Evolutionary conservation across 2,888 invertebrate genomes (phyloP), one percentile per base, ranked within the genome.

Genomic region (Stegana nigrithorax): DNA sequence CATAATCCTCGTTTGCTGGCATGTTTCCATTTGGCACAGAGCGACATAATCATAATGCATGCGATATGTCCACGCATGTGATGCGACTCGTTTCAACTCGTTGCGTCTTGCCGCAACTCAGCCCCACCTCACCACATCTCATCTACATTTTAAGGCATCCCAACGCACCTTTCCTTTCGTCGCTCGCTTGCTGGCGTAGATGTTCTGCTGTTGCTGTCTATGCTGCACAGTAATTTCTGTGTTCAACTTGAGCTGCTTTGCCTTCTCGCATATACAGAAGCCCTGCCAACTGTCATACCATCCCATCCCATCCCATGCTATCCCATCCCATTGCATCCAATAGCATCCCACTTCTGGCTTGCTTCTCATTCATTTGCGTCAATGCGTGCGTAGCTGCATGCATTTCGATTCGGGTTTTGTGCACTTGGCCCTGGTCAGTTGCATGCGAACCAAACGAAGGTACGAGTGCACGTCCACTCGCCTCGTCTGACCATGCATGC

Each of bases 41-140:
- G 53, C 32, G 68, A 69, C 73, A 81, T 78, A 81, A 80, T 81
- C 76, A 81, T 76, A 81, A 80, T 78, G 73, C 81, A 73, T 71
- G 73, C 75, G 70, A 60, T 57, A 42, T 53, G 50, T 69, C 63
- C 64, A 61, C 60, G 58, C 59, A 59, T 51, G 26, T 57, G 50
- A 59, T 44, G 12, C 10, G 17, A 17, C n/a, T n/a, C n/a, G 19
- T 14, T 50, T 21, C 44, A n/a, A n/a, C n/a, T n/a, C n/a, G n/a
- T n/a, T n/a, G n/a, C n/a, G n/a, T n/a, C n/a, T n/a, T n/a, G n/a
- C n/a, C n/a, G n/a, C n/a, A n/a, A n/a, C n/a, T n/a, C n/a, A n/a
- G n/a, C n/a, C n/a, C n/a, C n/a, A n/a, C n/a, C n/a, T 36, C 7
- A n/a, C 47, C 47, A 21, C 10, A n/a, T 5, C 47, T 47, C 36